These are phyloP conservation scores for Dysidea cf. avara DNA, from an alignment of 37 sponge, comb jelly and placozoan species.

Conservation along the genomic window DNA sequence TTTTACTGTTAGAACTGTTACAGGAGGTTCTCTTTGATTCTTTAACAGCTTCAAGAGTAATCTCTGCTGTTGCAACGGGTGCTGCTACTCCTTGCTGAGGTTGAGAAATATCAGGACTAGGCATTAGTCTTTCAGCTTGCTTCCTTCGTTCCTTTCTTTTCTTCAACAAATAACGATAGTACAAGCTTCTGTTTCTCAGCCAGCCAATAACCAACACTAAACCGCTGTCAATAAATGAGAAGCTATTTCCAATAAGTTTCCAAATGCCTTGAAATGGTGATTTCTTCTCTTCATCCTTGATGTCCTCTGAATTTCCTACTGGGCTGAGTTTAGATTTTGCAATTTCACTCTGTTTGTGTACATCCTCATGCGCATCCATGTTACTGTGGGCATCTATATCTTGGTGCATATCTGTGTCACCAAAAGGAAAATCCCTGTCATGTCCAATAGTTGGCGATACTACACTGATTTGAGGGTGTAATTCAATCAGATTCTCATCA, in stretches of 20 bases:
- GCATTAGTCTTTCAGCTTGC: not conserved
- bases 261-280: not conserved
- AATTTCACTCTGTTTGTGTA: too few relatives aligned
- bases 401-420: too few relatives aligned
- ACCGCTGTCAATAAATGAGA: not conserved
- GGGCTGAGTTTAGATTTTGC: not conserved
- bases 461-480: too few relatives aligned
- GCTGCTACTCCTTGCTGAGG: not conserved
- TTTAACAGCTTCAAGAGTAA: not conserved
- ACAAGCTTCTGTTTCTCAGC: slow-evolving; percentile 40
- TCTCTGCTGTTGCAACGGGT: not conserved
- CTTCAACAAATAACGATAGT: slow-evolving; percentile 44
- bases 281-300: not conserved
- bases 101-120: not conserved
- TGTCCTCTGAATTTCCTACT: not conserved
- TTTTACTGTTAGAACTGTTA: not conserved
- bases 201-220: slow-evolving; percentile 37
- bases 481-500: too few relatives aligned
- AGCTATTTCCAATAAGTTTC: not conserved
- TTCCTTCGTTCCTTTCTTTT: not conserved
- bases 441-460: too few relatives aligned
- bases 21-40: not conserved
- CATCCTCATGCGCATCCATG: too few relatives aligned
- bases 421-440: too few relatives aligned
- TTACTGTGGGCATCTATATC: too few relatives aligned